Evolutionary conservation across 2,797 vertebrate species (phyloP).

Genomic region (Oryzias dopingdopingensis): DNA sequence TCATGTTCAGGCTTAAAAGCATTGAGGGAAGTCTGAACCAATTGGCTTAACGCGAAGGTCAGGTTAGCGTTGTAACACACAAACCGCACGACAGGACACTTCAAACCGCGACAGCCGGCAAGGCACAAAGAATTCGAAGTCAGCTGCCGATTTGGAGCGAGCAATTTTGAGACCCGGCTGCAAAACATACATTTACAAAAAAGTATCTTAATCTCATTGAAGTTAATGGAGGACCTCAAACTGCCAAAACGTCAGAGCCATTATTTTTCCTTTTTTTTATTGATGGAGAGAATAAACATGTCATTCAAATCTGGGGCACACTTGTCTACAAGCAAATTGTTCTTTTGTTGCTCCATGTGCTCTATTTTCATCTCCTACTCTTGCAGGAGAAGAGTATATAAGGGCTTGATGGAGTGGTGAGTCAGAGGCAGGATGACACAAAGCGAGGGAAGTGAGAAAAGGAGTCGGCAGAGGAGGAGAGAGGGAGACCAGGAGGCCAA

Average conservation of each 20-base stretch:
- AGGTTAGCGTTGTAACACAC: conserved; percentile 36
- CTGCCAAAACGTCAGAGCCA: conserved; percentile 48
- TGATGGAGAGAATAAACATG: conserved; percentile 60
- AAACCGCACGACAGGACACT: conserved; percentile 43
- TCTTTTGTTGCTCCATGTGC: conserved; percentile 67
- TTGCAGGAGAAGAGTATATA: conserved; percentile 51
- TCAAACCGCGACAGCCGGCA: conserved; percentile 31
- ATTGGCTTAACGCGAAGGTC: conserved; percentile 66
- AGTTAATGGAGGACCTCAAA: conserved; percentile 42
- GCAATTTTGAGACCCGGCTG: conserved; percentile 6
- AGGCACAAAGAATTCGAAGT: neutral
- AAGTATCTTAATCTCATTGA: conserved; percentile 18
- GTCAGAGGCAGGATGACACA: conserved; percentile 64
- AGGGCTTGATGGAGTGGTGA: conserved; percentile 67
- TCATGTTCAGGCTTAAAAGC: conserved; percentile 71
- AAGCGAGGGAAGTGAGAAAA: conserved; percentile 54
- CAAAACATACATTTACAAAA: conserved; percentile 26
- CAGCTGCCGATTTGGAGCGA: too few species aligned
- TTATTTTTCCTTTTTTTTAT: conserved; percentile 24
- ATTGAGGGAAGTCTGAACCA: conserved; percentile 46
- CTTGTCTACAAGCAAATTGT: conserved; percentile 71
- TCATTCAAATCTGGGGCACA: conserved; percentile 66
- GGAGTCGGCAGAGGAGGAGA: conserved; percentile 40
- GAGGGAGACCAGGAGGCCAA: conserved; percentile 64
- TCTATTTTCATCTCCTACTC: conserved; percentile 73